Evolutionary conservation across 2,797 vertebrate species (phyloP).

Genomic region (Urosaurus nigricauda): DNA sequence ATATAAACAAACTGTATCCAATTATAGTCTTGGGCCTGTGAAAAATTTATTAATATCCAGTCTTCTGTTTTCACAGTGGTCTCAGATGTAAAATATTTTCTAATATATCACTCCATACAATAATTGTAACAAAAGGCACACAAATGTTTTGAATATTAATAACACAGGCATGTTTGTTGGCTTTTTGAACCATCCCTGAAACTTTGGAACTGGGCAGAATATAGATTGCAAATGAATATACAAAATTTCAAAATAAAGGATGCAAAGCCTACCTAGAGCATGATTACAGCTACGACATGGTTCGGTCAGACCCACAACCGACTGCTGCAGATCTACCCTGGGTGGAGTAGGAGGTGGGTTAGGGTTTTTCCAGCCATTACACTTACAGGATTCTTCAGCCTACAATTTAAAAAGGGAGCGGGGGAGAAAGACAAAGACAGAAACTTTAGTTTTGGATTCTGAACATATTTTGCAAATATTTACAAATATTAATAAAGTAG

Average conservation of each 20-base stretch:
- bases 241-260: neutral
- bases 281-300: constrained; percentile 97
- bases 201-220: rapidly evolving
- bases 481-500: neutral
- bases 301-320: constrained; percentile 87
- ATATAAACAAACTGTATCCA: neutral
- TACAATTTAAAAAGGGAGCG: constrained; percentile 63
- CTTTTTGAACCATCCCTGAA: neutral
- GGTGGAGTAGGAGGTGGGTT: constrained; percentile 96
- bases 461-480: neutral
- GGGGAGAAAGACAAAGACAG: neutral
- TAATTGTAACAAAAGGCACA: neutral
- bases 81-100: neutral
- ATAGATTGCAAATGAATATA: rapidly evolving
- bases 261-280: constrained; percentile 84
- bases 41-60: neutral
- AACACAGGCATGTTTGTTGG: neutral
- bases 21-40: neutral
- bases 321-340: constrained; percentile 89
- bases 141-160: neutral
- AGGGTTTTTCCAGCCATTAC: constrained; percentile 99
- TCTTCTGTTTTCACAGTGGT: neutral
- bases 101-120: neutral
- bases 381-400: constrained; percentile 98
- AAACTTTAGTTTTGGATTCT: neutral